Conservation (phyloP, 1,140 invertebrate species). For the Trypoxylus dichotomus region DNA sequence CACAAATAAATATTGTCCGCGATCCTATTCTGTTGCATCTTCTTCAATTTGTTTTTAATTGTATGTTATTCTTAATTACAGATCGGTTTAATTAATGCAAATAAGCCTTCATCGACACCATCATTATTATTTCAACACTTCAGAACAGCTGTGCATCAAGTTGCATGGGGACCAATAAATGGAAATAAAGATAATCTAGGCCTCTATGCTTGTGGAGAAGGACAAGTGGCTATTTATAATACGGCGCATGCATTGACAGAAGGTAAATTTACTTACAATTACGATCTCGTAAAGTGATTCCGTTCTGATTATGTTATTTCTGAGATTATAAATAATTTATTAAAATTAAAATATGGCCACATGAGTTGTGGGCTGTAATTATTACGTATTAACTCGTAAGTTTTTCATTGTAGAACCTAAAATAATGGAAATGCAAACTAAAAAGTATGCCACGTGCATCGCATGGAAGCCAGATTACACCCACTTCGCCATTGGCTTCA, state of each 20-base stretch:
- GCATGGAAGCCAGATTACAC: slow-evolving; percentile 66
- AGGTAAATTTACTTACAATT: slow-evolving; percentile 49
- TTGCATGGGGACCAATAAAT: slow-evolving; percentile 55
- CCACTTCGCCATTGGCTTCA: slow-evolving; percentile 62
- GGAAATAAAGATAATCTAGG: slow-evolving; percentile 42
- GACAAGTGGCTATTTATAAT: slow-evolving; percentile 57
- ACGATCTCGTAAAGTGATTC: neutral
- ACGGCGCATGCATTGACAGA: slow-evolving; percentile 49
- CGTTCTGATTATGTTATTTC: too few relatives aligned
- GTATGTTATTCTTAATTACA: slow-evolving; percentile 48
- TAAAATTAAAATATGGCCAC: too few relatives aligned
- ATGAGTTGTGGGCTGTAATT: too few relatives aligned
- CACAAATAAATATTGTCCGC: too few relatives aligned
- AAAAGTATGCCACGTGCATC: slow-evolving; percentile 57
- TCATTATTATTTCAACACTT: slow-evolving; percentile 53
- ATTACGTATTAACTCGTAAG: too few relatives aligned
- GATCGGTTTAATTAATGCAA: slow-evolving; percentile 60
- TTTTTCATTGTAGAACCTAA: slow-evolving; percentile 37
- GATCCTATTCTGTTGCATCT: too few relatives aligned
- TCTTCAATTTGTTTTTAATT: too few relatives aligned
- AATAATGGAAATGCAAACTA: slow-evolving; percentile 45
- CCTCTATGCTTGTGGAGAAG: slow-evolving; percentile 59
- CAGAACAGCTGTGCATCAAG: slow-evolving; percentile 50
- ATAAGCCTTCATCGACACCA: slow-evolving; percentile 46
- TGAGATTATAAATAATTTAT: too few relatives aligned